phyloP scores from a whole-genome alignment of 2,113 vertebrate species.

The Siniperca chuatsi region DNA sequence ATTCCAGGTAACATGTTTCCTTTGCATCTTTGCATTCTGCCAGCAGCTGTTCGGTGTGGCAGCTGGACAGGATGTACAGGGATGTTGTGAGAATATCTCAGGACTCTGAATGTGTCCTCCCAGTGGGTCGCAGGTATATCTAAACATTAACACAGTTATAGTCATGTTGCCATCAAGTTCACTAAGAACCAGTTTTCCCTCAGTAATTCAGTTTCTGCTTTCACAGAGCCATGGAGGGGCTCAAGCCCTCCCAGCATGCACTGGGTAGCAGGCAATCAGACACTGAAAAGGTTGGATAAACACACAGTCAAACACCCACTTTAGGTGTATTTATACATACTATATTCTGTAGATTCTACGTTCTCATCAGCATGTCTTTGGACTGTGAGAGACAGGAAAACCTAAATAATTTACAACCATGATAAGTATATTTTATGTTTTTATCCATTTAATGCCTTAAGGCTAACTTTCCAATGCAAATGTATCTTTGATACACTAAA shows the following conservation, averaged over 20 bases:
- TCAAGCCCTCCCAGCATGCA: slow-evolving; percentile 11
- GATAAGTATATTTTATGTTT: neutral
- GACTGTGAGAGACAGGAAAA: neutral
- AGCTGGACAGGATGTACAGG: neutral
- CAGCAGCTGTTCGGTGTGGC: slow-evolving; percentile 14
- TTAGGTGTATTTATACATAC: neutral
- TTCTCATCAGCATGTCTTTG: neutral
- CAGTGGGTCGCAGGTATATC: neutral
- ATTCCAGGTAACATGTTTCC: slow-evolving; percentile 22
- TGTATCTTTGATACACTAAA: neutral
- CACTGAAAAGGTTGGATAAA: neutral
- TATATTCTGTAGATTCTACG: neutral
- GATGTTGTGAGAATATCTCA: slow-evolving; percentile 11
- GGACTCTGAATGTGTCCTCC: neutral
- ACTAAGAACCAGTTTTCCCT: neutral
- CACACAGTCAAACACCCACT: neutral
- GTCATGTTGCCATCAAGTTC: neutral
- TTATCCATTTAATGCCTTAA: neutral
- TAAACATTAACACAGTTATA: slow-evolving; percentile 8
- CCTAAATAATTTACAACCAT: neutral
- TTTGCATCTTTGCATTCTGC: slow-evolving; percentile 20
- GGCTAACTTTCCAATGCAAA: neutral
- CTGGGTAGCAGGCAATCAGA: slow-evolving; percentile 7
- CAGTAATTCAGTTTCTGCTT: slow-evolving; percentile 9
- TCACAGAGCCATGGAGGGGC: neutral